These are phyloP conservation scores for Euglossa dilemma DNA, from an alignment of 1,140 invertebrate genomes.

Conservation along the genomic window DNA sequence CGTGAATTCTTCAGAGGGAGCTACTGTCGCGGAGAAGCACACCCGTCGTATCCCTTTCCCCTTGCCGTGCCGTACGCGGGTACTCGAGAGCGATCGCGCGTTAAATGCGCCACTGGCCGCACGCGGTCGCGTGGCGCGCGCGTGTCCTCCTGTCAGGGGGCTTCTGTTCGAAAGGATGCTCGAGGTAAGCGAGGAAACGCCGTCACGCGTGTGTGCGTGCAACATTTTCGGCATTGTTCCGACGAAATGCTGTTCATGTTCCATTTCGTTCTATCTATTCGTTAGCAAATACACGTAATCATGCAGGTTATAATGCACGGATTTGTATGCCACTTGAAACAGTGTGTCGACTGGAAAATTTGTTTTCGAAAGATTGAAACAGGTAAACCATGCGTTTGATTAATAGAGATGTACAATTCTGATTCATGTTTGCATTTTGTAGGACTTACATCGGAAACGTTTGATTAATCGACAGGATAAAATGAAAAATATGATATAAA, in stretches of 20 bases:
- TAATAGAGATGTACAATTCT: too few species aligned
- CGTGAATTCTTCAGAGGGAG: background rate
- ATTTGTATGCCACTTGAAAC: too few species aligned
- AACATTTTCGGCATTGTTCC: background rate
- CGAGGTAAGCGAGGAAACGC: constrained; percentile 4
- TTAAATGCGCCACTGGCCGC: constrained; percentile 80
- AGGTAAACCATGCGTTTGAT: too few species aligned
- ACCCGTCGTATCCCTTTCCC: constrained; percentile 34
- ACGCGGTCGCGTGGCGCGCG: constrained; percentile 78
- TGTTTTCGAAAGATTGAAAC: too few species aligned
- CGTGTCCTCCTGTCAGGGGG: constrained; percentile 70
- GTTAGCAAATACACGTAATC: too few species aligned
- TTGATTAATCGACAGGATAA: too few species aligned
- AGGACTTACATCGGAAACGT: too few species aligned
- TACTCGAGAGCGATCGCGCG: constrained; percentile 82
- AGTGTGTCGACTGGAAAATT: too few species aligned
- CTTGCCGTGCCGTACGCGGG: constrained; percentile 63
- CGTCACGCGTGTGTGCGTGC: background rate
- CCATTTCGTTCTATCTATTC: background rate
- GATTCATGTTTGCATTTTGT: too few species aligned
- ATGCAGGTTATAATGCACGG: too few species aligned
- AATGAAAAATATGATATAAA: too few species aligned
- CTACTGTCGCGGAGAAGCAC: background rate
- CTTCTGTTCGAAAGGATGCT: constrained; percentile 18
- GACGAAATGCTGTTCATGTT: background rate